Percentiles rank a stretch among this genome's conserved stretches.
These are phyloP conservation scores for Andricus curvator DNA, from an alignment of 2,888 invertebrate genomes.

Conservation along the genomic window DNA sequence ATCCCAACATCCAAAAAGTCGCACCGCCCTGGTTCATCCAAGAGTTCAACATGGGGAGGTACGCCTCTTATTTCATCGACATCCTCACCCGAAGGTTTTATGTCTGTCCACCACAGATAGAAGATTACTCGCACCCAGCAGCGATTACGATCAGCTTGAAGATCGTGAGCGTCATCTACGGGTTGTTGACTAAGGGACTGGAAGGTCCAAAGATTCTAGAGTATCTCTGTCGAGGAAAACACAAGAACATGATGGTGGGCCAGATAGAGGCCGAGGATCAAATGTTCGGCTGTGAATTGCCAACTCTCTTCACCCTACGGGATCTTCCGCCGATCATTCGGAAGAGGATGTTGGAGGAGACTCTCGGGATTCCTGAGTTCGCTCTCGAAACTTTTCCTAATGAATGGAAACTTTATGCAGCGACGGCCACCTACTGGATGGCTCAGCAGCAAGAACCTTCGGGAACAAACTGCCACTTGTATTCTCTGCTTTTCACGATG, in stretches of 20 bases:
- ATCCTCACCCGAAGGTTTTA: constrained; percentile 83
- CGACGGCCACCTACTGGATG: constrained; percentile 82
- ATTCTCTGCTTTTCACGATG: constrained; percentile 82
- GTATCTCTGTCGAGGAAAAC: constrained; percentile 69
- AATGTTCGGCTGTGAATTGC: constrained; percentile 63
- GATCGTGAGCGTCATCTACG: constrained; percentile 82
- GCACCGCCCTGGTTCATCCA: constrained; percentile 82
- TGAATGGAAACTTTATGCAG: constrained; percentile 82
- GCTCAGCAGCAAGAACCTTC: constrained; percentile 76
- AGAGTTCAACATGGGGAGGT: constrained; percentile 81
- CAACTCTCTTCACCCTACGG: constrained; percentile 71
- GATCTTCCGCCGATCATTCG: constrained; percentile 62
- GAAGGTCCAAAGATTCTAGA: constrained; percentile 59
- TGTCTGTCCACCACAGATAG: constrained; percentile 86
- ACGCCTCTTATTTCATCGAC: constrained; percentile 86
- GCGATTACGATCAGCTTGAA: constrained; percentile 82
- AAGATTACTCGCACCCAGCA: constrained; percentile 83
- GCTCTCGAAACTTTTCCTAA: constrained; percentile 79
- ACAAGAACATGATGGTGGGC: constrained; percentile 58
- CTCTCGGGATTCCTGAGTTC: constrained; percentile 77
- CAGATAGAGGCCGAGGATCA: constrained; percentile 52
- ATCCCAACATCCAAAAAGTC: constrained; percentile 41
- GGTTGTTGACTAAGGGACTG: constrained; percentile 69
- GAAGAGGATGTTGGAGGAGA: constrained; percentile 78
- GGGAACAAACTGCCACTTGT: constrained; percentile 79